Evolutionary conservation across 2,888 invertebrate genomes (phyloP), one percentile per base, ranked within the genome.

Genomic region (Leptura quadrifasciata): DNA sequence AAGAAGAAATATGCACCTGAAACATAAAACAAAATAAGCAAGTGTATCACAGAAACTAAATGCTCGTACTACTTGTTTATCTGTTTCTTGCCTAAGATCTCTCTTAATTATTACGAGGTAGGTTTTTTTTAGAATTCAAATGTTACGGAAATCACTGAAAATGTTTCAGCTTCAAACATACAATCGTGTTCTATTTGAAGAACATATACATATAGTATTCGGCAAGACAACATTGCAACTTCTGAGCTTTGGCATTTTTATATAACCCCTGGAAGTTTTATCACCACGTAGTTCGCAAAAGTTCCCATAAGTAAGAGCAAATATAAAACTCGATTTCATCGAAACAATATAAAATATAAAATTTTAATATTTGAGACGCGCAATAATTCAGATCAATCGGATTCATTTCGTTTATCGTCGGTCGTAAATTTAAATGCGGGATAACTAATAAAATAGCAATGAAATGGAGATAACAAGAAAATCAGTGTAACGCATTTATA

Each of bases 1-100:
- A 71, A 52, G 27, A 24, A 60, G 17, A 61, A 21, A 27, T 71
- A 71, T 5, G 39, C 6, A 18, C 47, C 71, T 71, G 27, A 18
- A 71, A 71, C 17, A n/a, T 12, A 47, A n/a, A 47, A 47, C n/a
- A n/a, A n/a, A 27, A 27, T 27, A 27, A 27, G 27, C 27, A 5
- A 27, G 3, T 27, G 8, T 27, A 27, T 27, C 27, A 27, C 27
- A 27, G 27, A 27, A 27, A 27, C n/a, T n/a, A n/a, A n/a, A n/a
- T n/a, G n/a, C n/a, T n/a, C n/a, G n/a, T n/a, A n/a, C n/a, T n/a
- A n/a, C n/a, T n/a, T n/a, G n/a, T n/a, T n/a, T n/a, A n/a, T n/a
- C n/a, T n/a, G n/a, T n/a, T n/a, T n/a, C n/a, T n/a, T n/a, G n/a
- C n/a, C n/a, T n/a, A n/a, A n/a, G n/a, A n/a, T n/a, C n/a, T n/a